Base-by-base conservation (phyloP, 2,113 vertebrate genomes). In the Halcyon senegalensis region DNA sequence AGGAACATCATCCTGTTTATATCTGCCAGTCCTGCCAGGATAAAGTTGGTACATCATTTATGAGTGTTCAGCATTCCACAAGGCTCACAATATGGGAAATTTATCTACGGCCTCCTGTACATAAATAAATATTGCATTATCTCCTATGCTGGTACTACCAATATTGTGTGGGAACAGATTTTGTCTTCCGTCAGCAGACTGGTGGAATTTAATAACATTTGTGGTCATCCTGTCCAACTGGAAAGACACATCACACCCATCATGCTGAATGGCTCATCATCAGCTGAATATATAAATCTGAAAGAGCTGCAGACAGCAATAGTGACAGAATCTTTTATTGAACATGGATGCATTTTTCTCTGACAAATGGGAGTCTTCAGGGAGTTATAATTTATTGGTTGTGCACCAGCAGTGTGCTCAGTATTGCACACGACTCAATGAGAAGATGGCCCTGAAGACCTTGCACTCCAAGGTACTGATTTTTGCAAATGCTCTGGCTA, bases 41-140 rank as follows among this genome's bases (percentile, higher is more conserved):
- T 96, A 94, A 96, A 84, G 94, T 91, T 96, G 93, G 94, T 96
- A 70, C 92, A 89, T 90, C 96, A 94, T 97, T 97, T 93, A 90
- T 95, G 93, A 95, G 85, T 2, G 4, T 80, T 94, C 87, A 93
- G 93, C 83, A 72, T 94, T 95, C 84, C 91, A 95, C 91, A 89
- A 89, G 93, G 84, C 93, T 96, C 74, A 89, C 96, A 97, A 95
- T 96, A 96, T 94, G 96, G 95, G 91, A 94, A 96, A 95, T 96
- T 89, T 94, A 96, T 96, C 94, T 95, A 69, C 0, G 0, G 86
- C 37, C 69, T 96, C 91, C 91, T 75, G 86, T 95, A 94, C 95
- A 89, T 96, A 96, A 97, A 97, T 95, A 96, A 97, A 97, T 94
- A 96, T 59, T 92, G 84, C 84, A 95, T 96, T 96, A 96, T 97